These are phyloP conservation scores for Neotoxoptera formosana DNA, from an alignment of 1,140 invertebrate species.

Conservation along the genomic window DNA sequence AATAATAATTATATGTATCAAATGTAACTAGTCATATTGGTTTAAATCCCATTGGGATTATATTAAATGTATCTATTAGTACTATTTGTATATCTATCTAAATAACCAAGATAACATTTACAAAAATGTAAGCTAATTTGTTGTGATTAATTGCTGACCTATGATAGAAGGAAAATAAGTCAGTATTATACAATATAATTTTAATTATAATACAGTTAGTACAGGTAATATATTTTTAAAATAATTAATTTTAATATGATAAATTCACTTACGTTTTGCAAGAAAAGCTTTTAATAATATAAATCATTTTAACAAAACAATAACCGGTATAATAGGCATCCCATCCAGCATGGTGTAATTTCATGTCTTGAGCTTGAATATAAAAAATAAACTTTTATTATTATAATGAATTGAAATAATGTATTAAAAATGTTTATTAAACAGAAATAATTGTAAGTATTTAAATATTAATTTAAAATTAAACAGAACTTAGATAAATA, in stretches of 20 bases:
- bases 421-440: neutral
- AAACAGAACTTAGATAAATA: neutral
- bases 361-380: neutral
- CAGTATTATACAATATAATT: neutral
- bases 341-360: slow-evolving; percentile 51
- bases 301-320: slow-evolving; percentile 49
- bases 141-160: neutral
- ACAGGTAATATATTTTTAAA: neutral
- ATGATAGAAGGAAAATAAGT: neutral
- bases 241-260: neutral
- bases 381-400: neutral
- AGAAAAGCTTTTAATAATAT: slow-evolving; percentile 28
- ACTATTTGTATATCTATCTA: too few relatives aligned
- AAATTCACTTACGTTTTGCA: slow-evolving; percentile 20
- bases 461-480: neutral
- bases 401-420: neutral
- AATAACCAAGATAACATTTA: too few relatives aligned
- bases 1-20: too few relatives aligned
- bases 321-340: slow-evolving; percentile 53
- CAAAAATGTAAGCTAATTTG: neutral
- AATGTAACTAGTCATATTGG: too few relatives aligned
- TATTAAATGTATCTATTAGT: too few relatives aligned
- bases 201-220: neutral
- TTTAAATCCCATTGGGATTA: too few relatives aligned
- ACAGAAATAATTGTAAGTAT: neutral